Base-by-base conservation (phyloP, 2,797 vertebrate genomes). In the Pseudopleuronectes americanus region DNA sequence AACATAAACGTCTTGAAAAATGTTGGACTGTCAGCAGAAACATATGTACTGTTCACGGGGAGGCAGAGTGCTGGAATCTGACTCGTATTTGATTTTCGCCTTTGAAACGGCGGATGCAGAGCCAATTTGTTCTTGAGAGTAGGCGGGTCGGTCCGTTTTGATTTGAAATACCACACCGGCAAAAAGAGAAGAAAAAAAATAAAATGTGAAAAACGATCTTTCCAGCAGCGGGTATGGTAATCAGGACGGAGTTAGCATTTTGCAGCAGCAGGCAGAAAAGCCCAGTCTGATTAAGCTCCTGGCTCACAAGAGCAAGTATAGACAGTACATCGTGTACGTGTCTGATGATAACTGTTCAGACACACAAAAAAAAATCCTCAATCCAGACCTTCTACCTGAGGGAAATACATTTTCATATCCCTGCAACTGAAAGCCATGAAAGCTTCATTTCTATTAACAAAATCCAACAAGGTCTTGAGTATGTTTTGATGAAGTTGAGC, bases 261-360 rank as follows among this genome's bases (percentile, higher is more conserved):
- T 85, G 82, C 79, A 71, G 62, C 66, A 57, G 79, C 69, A 77
- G 77, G 87, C 87, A 89, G 71, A 85, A 85, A 90, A 85, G 23
- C 55, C 58, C 7, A 1, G 10, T 56, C 56, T 83, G 77, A 78
- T 54, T 71, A 65, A 80, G 68, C 70, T 74, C n/a, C 71, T 60
- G 77, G 71, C 71, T 66, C 64, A 72, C 8, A 0, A 0, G 61
- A 47, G 59, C 36, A 36, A 57, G 55, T 28, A 2, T 36, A 64
- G 36, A 74, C 63, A 51, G 47, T 59, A 16, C 63, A 72, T 74
- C 43, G 67, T 76, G 47, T 21, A 57, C 74, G 52, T 67, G 69
- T 60, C 16, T 47, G 41, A 60, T 24, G 54, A 62, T 58, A 59
- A 54, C 48, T 24, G 57, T 33, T 61, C 54, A 24, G 24, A 24